Conservation (phyloP, 2,888 invertebrate genomes). For the Xestia xanthographa region DNA sequence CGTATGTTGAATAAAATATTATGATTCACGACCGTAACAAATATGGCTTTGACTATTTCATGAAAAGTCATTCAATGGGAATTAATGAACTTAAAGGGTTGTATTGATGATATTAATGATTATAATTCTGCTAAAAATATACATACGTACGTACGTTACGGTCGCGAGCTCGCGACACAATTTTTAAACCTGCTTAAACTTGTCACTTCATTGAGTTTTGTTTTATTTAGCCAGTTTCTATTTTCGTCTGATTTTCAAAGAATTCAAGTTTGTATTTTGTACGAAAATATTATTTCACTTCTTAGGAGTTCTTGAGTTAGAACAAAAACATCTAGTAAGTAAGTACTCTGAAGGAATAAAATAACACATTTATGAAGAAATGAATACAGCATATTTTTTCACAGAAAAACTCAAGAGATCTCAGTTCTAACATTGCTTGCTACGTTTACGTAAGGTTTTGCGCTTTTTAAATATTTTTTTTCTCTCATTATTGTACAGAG, state of each 20-base stretch:
- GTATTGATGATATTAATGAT: no score
- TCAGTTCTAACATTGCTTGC: neutral
- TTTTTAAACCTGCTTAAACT: neutral
- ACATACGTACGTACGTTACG: no score
- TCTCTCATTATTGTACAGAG: neutral
- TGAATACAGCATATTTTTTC: neutral
- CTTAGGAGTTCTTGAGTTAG: neutral
- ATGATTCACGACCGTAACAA: no score
- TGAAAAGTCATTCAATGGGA: no score
- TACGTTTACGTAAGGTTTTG: constrained; percentile 6
- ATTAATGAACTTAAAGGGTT: no score
- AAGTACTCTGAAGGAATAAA: constrained; percentile 8
- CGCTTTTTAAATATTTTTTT: neutral
- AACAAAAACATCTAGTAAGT: neutral
- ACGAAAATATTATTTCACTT: neutral
- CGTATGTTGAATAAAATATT: no score
- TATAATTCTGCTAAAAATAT: no score
- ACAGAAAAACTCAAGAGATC: neutral
- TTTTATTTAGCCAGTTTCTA: neutral
- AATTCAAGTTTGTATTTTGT: neutral
- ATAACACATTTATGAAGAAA: neutral
- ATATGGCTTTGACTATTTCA: no score
- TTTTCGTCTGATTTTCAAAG: neutral
- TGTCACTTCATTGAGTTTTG: neutral
- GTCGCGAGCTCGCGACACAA: no score